Conservation (phyloP, 2,888 invertebrate species). For the Salticus scenicus region DNA sequence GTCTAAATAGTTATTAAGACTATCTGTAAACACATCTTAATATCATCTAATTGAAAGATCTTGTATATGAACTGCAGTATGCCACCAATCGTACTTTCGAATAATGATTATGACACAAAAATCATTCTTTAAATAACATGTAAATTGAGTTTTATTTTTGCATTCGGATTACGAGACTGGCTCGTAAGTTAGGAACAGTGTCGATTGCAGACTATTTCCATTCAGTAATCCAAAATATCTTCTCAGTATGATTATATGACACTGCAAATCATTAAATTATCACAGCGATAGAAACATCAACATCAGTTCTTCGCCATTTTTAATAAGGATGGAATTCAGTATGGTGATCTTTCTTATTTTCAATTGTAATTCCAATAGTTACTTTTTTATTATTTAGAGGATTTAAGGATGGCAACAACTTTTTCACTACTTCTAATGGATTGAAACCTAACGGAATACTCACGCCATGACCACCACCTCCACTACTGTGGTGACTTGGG, state of each 20-base stretch:
- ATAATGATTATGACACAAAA: too few species aligned
- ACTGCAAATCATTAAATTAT: neutral
- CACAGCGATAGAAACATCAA: neutral
- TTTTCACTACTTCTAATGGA: slow-evolving; percentile 55
- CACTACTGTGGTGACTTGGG: slow-evolving; percentile 13
- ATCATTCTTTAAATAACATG: too few species aligned
- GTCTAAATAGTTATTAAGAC: too few species aligned
- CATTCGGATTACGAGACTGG: neutral
- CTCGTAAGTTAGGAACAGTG: neutral
- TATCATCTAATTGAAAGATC: too few species aligned
- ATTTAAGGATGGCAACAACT: slow-evolving; percentile 44
- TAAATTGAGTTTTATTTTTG: too few species aligned
- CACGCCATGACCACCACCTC: slow-evolving; percentile 24
- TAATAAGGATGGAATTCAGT: slow-evolving; percentile 44
- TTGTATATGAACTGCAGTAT: too few species aligned
- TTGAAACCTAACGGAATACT: slow-evolving; percentile 55
- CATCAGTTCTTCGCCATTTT: neutral
- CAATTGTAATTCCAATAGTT: slow-evolving; percentile 64
- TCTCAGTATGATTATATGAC: neutral
- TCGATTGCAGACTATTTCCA: neutral
- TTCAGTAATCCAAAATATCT: neutral
- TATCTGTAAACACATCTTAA: too few species aligned
- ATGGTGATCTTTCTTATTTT: slow-evolving; percentile 43
- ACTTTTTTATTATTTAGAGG: slow-evolving; percentile 62
- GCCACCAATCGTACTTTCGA: too few species aligned